Base-by-base conservation (phyloP, 1,140 invertebrate species). In the Daktulosphaira vitifoliae region DNA sequence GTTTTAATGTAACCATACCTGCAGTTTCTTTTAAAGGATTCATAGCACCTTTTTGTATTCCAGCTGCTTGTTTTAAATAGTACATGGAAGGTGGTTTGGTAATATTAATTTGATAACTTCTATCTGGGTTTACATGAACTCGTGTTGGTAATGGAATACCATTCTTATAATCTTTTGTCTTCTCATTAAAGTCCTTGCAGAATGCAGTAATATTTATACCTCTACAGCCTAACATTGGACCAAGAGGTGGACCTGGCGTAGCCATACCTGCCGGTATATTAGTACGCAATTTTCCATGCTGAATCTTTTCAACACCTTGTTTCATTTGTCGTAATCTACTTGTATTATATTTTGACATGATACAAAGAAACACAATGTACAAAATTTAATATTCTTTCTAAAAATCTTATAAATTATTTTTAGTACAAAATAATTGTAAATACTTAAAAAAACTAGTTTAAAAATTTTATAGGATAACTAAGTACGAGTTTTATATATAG, bases 171-270 rank as follows among this genome's bases (percentile, higher is more conserved):
- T 96, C 81, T 65, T 86, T 88, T 2, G 96, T 99, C 73, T 81
- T 85, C 71, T 91, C 87, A 78, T 99, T 99, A 71, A 99, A 99
- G 70, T 99, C 96, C 79, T 99, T 98, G 73, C 92, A 95, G 78
- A 99, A 99, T 51, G 85, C 83, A 50, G 88, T 86, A 71, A 99
- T 96, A 73, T 99, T 98, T 29, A 99, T 85, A 46, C 92, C 91
- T 72, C 92, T 83, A 83, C 94, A 90, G 66, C 92, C 92, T 62
- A 96, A 79, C 81, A 87, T 86, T 29, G 92, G 88, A 18, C 92
- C 92, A n/a, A 97, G 76, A 46, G 92, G 92, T 20, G 92, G 92
- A 22, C 88, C 88, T 23, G 91, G 81, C 33, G 82, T 80, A 50
- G 92, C 92, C 81, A 89, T 81, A 66, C 89, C 89, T 16, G 92